Evolutionary conservation across 2,797 vertebrate genomes (phyloP).

Genomic region (Mus spretus): DNA sequence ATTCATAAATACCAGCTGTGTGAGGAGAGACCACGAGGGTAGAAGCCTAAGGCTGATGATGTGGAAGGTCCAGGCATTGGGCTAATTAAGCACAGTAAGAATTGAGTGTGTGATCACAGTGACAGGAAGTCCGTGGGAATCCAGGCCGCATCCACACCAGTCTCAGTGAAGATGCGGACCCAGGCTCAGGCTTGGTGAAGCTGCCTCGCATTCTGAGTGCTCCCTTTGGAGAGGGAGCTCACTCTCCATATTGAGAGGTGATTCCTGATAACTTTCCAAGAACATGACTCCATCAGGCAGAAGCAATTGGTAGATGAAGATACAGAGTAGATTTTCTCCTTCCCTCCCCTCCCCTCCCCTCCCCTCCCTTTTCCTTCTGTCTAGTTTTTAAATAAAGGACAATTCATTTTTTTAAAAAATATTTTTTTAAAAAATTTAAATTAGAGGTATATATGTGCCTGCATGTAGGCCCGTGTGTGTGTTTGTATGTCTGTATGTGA

Average conservation of each 20-base stretch:
- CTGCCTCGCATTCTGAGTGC: neutral
- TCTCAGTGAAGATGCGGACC: no score
- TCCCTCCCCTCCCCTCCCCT: fast-evolving
- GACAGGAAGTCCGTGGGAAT: no score
- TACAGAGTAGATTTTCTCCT: neutral
- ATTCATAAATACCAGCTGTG: slow-evolving; percentile 61
- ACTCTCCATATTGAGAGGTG: neutral
- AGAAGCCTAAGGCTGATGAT: neutral
- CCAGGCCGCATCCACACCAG: no score
- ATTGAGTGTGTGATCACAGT: neutral
- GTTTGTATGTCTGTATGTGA: neutral
- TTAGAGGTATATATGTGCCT: neutral
- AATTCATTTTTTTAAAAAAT: neutral
- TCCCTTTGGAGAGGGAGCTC: neutral
- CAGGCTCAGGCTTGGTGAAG: neutral
- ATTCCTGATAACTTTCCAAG: neutral
- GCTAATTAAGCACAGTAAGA: slow-evolving; percentile 14
- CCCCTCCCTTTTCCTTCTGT: neutral
- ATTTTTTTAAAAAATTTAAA: neutral
- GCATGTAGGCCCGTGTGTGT: neutral
- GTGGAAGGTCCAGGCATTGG: neutral
- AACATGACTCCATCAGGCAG: neutral
- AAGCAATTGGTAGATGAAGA: neutral
- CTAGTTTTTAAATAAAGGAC: neutral
- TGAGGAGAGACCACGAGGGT: neutral